phyloP scores from a whole-genome alignment of 2,888 invertebrate genomes.

The Acleris emargana region DNA sequence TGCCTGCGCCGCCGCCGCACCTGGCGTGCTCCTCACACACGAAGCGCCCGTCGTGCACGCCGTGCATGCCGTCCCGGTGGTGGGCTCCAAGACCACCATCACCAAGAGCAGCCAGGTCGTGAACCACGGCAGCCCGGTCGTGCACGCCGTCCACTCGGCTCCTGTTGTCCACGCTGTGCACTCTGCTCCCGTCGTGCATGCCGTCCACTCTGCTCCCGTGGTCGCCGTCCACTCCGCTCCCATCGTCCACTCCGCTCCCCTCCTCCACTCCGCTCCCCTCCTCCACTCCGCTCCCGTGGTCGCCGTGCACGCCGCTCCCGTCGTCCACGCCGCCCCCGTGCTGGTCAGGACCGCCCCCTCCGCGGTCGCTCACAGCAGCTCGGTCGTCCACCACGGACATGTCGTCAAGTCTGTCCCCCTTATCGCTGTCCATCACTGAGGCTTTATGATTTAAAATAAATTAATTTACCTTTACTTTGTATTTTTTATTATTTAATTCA shows the following conservation, averaged over 20 bases:
- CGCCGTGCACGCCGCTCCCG: constrained; percentile 50
- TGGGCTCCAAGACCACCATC: constrained; percentile 70
- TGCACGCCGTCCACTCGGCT: constrained; percentile 47
- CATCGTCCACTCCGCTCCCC: constrained; percentile 43
- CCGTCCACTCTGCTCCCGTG: constrained; percentile 45
- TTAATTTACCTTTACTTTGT: constrained; percentile 40
- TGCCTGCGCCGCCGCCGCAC: constrained; percentile 78
- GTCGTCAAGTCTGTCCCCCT: constrained; percentile 70
- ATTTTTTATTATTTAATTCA: constrained; percentile 20
- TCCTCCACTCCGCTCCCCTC: constrained; percentile 46
- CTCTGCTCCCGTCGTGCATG: constrained; percentile 52
- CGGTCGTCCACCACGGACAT: constrained; percentile 66
- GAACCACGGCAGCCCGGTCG: constrained; percentile 67
- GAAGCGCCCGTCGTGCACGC: constrained; percentile 66
- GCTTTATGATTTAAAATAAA: constrained; percentile 43
- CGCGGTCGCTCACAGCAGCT: constrained; percentile 69
- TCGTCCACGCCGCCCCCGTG: constrained; percentile 59
- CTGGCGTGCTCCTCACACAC: constrained; percentile 66
- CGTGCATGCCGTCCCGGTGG: constrained; percentile 50
- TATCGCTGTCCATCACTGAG: constrained; percentile 66
- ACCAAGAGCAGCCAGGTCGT: constrained; percentile 77
- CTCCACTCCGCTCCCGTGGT: constrained; percentile 53
- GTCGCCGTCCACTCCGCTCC: constrained; percentile 45
- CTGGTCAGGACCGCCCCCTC: constrained; percentile 70
- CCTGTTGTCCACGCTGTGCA: constrained; percentile 45